Conservation (phyloP, 2,797 vertebrate genomes). For the Mus spretus region DNA sequence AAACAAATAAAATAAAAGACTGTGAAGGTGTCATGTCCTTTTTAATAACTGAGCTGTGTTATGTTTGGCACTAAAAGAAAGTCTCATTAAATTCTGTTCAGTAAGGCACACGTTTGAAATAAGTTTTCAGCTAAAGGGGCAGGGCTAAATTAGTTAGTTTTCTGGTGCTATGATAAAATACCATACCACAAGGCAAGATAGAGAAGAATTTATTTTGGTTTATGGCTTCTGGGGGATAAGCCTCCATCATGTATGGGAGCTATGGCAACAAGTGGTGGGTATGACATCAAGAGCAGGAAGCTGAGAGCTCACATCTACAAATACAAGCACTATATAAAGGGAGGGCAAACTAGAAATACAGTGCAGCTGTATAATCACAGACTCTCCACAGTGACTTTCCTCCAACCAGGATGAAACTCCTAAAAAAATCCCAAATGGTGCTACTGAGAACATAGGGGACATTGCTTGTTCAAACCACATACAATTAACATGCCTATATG, state of each 20-base stretch:
- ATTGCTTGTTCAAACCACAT: not conserved
- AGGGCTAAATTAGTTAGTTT: not conserved
- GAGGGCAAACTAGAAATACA: not conserved
- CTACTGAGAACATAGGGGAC: not conserved
- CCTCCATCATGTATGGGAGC: not conserved
- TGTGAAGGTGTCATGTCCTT: not conserved
- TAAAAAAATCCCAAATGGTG: not conserved
- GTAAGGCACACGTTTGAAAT: not conserved
- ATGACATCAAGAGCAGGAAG: not conserved
- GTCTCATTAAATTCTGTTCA: not conserved
- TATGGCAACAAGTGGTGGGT: not conserved
- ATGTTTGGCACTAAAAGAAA: not conserved
- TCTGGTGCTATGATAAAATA: not conserved
- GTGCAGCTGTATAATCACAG: not conserved
- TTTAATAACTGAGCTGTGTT: slow-evolving; percentile 34
- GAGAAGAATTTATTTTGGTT: not conserved
- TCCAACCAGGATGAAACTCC: not conserved
- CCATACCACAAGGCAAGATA: not conserved
- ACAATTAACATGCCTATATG: not conserved
- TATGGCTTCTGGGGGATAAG: not conserved
- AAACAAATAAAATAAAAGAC: slow-evolving; percentile 24
- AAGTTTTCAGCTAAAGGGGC: not conserved
- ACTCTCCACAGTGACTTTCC: not conserved
- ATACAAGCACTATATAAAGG: not conserved
- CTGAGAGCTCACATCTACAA: not conserved